Base-by-base conservation (phyloP, 2,113 vertebrate genomes). In the Centropristis striata region DNA sequence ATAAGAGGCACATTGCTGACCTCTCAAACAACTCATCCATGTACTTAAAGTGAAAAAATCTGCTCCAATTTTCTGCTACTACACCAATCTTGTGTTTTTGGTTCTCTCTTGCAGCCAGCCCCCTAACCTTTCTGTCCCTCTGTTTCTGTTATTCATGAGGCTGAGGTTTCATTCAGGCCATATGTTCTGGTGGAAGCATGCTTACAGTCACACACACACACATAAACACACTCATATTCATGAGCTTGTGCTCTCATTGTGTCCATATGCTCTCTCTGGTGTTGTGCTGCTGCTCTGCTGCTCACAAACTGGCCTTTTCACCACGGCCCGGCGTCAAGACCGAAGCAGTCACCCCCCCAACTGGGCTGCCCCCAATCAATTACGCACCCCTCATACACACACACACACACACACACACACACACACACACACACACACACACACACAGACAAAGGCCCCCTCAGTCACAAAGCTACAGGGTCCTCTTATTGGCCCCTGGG, bases 191-290 rank as follows among this genome's bases (percentile, higher is more conserved):
- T 77, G 66, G 75, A 91, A 36, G 75, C 84, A 86, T 80, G 78
- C 83, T 83, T 87, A 85, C 86, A 87, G 74, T 63, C 86, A 44
- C 81, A 71, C 83, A 71, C 77, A 87, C 72, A 86, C 68, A 75
- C 70, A 75, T 63, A 87, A 54, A 91, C 87, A 81, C 82, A 78
- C 88, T 58, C 83, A 86, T 92, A 94, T 92, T 92, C 91, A 94
- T 93, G 90, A 93, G 90, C 85, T 88, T 89, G 91, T 88, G 84
- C 59, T 91, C 83, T 94, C 89, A 93, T 93, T 92, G 93, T 94
- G 84, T 91, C 95, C 95, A 96, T 96, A 96, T 96, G 96, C 89
- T 95, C 87, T 77, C 83, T 87, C 91, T 95, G 92, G 94, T 95
- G 94, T 93, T 91, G 87, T 92, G 83, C 91, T 94, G 94, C 90